Percentiles rank a stretch among this genome's conserved stretches.
Evolutionary conservation across 2,113 vertebrate genomes (phyloP).

Genomic region (Rhinogobius similis): DNA sequence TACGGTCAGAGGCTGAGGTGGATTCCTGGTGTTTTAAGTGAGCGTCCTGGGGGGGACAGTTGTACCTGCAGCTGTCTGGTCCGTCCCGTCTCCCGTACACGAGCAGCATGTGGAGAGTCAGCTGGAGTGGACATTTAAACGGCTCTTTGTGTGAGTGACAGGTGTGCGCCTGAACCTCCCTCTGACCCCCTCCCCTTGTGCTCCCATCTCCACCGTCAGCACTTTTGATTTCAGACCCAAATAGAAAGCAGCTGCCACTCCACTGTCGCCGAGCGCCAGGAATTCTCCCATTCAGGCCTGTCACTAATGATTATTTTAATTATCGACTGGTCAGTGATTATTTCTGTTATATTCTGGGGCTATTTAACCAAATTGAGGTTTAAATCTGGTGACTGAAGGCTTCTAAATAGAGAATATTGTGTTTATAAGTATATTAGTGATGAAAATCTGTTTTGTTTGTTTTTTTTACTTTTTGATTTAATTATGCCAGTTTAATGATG

Average conservation of each 20-base stretch:
- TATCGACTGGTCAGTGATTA: too few species aligned
- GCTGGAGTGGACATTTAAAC: conserved; percentile 49
- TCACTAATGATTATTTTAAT: too few species aligned
- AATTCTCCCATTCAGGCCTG: too few species aligned
- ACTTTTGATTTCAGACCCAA: conserved; percentile 39
- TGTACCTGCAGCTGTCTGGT: conserved; percentile 51
- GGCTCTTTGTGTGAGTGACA: conserved; percentile 64
- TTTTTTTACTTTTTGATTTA: too few species aligned
- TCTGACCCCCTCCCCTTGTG: conserved; percentile 28
- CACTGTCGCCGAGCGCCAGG: conserved; percentile 7
- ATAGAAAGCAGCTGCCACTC: conserved; percentile 31
- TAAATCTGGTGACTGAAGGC: too few species aligned
- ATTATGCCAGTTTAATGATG: too few species aligned
- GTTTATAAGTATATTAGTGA: too few species aligned
- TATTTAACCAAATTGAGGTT: too few species aligned
- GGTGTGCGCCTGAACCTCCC: conserved; percentile 54
- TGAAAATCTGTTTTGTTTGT: too few species aligned
- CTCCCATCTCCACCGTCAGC: conserved; percentile 30
- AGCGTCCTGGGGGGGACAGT: conserved; percentile 11
- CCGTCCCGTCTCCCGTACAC: conserved; percentile 30
- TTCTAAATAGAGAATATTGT: too few species aligned
- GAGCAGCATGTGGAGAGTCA: conserved; percentile 56
- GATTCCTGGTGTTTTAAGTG: background rate
- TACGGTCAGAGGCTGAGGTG: background rate
- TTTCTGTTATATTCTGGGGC: too few species aligned